A percentile compares a stretch with the other conserved stretches of the same genome.
Evolutionary conservation across 23 tunicate species (phyloP).

Genomic region (Trididemnum nubilum): DNA sequence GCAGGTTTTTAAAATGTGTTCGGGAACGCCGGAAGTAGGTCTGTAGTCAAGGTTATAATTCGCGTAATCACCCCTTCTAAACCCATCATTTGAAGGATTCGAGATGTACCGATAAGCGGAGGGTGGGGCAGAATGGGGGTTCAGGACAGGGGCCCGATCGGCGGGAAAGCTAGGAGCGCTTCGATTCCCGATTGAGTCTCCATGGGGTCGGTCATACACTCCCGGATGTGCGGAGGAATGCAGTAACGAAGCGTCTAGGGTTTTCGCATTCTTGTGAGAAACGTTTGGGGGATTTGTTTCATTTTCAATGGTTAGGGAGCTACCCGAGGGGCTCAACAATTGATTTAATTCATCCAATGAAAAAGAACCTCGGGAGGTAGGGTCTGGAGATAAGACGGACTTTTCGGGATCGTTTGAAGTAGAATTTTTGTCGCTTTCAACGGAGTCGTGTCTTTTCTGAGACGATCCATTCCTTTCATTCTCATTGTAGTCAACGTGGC

Average conservation of each 20-base stretch:
- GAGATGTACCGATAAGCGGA: neutral
- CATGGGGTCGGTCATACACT: too few relatives aligned
- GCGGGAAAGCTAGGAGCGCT: too few relatives aligned
- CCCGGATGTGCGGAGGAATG: constrained; percentile 17
- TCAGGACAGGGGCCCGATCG: neutral
- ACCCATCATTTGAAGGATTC: neutral
- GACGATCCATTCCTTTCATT: neutral
- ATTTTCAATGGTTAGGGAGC: neutral
- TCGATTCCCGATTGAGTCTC: neutral
- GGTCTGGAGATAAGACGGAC: neutral
- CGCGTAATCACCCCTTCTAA: neutral
- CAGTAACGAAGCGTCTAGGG: neutral
- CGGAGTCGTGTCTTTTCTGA: neutral
- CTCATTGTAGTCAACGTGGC: neutral
- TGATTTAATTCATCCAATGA: neutral
- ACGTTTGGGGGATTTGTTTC: neutral
- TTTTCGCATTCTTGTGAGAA: neutral
- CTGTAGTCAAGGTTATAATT: neutral
- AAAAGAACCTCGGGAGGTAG: neutral
- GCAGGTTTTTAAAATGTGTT: constrained; percentile 6
- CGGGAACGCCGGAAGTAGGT: neutral
- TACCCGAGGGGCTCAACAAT: neutral
- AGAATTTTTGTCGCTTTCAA: neutral
- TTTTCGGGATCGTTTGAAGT: neutral
- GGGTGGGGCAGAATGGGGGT: neutral